phyloP scores from a whole-genome alignment of 2,888 invertebrate genomes.

The Agrochola lota region DNA sequence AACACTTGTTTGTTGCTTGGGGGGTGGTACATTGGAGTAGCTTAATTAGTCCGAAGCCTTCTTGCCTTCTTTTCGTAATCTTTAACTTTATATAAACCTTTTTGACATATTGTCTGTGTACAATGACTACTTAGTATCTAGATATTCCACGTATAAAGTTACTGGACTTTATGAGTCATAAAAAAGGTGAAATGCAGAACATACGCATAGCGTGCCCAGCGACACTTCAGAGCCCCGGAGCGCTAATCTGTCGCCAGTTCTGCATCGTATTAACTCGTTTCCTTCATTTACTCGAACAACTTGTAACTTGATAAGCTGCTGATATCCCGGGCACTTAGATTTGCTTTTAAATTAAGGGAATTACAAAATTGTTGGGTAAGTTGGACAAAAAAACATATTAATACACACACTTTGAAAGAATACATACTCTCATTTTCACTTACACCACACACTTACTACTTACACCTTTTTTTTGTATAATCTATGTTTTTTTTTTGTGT shows the following conservation, averaged over 20 bases:
- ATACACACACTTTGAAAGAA: no score
- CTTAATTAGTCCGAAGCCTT: no score
- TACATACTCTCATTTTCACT: no score
- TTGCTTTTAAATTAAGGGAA: constrained; percentile 42
- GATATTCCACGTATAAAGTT: background rate
- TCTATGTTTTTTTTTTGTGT: no score
- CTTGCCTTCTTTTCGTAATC: no score
- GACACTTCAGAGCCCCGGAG: constrained; percentile 49
- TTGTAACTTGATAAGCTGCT: constrained; percentile 53
- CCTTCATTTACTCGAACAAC: constrained; percentile 47
- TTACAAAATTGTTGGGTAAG: constrained; percentile 11
- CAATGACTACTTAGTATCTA: background rate
- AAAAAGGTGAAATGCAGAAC: constrained; percentile 26
- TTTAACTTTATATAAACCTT: no score
- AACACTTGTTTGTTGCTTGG: no score
- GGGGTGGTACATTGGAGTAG: no score
- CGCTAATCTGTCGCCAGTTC: constrained; percentile 55
- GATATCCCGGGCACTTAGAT: constrained; percentile 53
- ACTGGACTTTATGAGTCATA: constrained; percentile 16
- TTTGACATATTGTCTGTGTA: background rate
- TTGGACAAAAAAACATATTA: background rate
- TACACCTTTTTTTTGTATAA: no score
- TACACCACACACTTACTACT: no score
- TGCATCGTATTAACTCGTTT: constrained; percentile 58
- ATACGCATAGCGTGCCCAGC: constrained; percentile 51